A percentile compares a stretch with the other conserved stretches of the same genome.
Evolutionary conservation across 2,888 invertebrate genomes (phyloP).

Genomic region (Melinaea menophilus): DNA sequence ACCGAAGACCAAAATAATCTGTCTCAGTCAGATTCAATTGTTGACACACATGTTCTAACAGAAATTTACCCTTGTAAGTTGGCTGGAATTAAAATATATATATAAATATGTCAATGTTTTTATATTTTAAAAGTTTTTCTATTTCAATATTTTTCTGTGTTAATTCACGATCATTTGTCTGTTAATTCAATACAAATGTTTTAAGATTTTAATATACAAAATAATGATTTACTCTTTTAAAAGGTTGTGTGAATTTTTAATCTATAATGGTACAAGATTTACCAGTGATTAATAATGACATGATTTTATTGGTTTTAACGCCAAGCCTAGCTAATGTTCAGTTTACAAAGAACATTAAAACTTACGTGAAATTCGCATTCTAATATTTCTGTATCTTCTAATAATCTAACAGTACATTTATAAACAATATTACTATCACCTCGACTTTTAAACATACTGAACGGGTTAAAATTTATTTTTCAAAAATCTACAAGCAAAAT

Average conservation of each 20-base stretch:
- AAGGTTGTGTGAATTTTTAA: too few species aligned
- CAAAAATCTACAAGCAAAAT: not conserved
- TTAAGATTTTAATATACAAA: too few species aligned
- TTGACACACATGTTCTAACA: conserved; percentile 93
- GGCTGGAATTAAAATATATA: conserved; percentile 78
- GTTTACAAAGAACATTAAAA: conserved; percentile 24
- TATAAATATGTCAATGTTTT: not conserved
- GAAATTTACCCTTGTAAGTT: conserved; percentile 92
- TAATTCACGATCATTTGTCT: too few species aligned
- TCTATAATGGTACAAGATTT: too few species aligned
- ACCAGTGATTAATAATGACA: not conserved
- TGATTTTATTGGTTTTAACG: not conserved
- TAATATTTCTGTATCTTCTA: conserved; percentile 94
- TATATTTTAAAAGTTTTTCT: too few species aligned
- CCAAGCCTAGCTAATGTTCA: not conserved
- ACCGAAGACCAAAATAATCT: conserved; percentile 96
- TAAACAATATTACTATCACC: conserved; percentile 89
- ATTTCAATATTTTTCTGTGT: too few species aligned
- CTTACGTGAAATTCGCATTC: conserved; percentile 92
- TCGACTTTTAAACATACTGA: conserved; percentile 80
- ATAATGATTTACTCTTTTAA: too few species aligned
- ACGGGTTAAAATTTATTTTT: not conserved
- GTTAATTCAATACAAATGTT: too few species aligned
- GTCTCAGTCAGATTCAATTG: conserved; percentile 94
- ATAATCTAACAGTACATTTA: conserved; percentile 91